phyloP scores from a whole-genome alignment of 2,888 invertebrate genomes.

The Caenorhabditis zanzibari region DNA sequence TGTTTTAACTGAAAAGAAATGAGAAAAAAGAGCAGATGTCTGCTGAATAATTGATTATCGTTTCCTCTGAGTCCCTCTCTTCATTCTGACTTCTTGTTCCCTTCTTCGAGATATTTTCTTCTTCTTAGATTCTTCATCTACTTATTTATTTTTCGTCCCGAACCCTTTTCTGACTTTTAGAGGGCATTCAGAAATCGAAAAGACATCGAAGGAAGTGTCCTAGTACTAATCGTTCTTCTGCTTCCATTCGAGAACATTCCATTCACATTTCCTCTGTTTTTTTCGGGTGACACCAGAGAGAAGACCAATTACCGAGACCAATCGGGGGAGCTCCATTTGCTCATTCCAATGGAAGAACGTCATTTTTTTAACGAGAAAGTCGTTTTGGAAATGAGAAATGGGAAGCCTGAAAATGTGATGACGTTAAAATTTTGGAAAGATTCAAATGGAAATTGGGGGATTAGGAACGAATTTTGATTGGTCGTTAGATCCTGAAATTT shows the following conservation, averaged over 20 bases:
- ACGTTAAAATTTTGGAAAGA: background rate
- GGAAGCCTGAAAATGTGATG: slow-evolving; percentile 12
- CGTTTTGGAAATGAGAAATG: background rate
- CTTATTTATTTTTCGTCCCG: no score
- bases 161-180: slow-evolving; percentile 30
- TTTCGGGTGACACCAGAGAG: background rate
- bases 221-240: slow-evolving; percentile 22
- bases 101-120: background rate
- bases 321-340: slow-evolving; percentile 18
- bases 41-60: slow-evolving; percentile 47
- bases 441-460: background rate
- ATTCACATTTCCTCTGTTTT: slow-evolving; percentile 39
- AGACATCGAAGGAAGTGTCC: slow-evolving; percentile 20
- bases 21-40: slow-evolving; percentile 27
- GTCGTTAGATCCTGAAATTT: background rate
- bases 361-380: background rate
- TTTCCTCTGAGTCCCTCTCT: slow-evolving; percentile 12
- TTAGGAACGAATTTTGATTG: slow-evolving; percentile 1
- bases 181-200: background rate
- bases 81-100: slow-evolving; percentile 30
- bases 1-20: slow-evolving; percentile 43
- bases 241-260: slow-evolving; percentile 20
- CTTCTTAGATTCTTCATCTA: slow-evolving; percentile 5
- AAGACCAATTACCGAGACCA: slow-evolving; percentile 37
- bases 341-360: slow-evolving; percentile 6